A percentile compares a stretch with the other conserved stretches of the same genome.
Conservation (phyloP, 2,888 invertebrate genomes). For the Uropetala carovei region DNA sequence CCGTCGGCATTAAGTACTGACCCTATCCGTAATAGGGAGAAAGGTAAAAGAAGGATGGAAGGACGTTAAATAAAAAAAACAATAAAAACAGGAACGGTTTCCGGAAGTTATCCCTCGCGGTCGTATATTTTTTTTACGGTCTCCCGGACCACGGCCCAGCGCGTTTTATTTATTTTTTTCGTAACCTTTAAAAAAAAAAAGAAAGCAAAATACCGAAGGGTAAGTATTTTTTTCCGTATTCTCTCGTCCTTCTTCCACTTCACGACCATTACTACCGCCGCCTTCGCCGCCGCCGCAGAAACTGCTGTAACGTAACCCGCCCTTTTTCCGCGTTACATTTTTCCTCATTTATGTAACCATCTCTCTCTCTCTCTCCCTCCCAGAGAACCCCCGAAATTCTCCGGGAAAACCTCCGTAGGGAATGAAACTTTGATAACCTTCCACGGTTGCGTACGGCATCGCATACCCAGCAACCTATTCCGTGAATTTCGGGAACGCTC, state of each 20-base stretch:
- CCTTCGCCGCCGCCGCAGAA: background rate
- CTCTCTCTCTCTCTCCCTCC: background rate
- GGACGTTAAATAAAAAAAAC: conserved; percentile 4
- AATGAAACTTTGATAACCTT: background rate
- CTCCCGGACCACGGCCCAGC: background rate
- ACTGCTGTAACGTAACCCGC: too few relatives aligned
- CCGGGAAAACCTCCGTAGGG: background rate
- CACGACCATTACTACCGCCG: background rate
- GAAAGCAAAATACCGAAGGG: background rate
- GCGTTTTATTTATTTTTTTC: conserved; percentile 12
- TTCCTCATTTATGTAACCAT: background rate
- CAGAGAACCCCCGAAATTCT: background rate
- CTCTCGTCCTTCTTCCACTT: background rate
- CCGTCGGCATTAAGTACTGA: background rate
- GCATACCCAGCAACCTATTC: background rate
- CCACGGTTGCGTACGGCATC: too few relatives aligned
- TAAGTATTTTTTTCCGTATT: background rate
- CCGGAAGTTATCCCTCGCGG: conserved; percentile 8
- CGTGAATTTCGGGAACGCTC: background rate
- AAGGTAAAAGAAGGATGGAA: background rate
- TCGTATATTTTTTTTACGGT: conserved; percentile 24
- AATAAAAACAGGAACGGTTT: background rate
- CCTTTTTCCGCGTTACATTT: background rate
- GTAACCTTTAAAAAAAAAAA: conserved; percentile 13
- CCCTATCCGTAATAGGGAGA: background rate